A percentile compares a stretch with the other conserved stretches of the same genome.
Evolutionary conservation across 2,888 invertebrate genomes (phyloP).

Genomic region (Drosophila quasianomalipes): DNA sequence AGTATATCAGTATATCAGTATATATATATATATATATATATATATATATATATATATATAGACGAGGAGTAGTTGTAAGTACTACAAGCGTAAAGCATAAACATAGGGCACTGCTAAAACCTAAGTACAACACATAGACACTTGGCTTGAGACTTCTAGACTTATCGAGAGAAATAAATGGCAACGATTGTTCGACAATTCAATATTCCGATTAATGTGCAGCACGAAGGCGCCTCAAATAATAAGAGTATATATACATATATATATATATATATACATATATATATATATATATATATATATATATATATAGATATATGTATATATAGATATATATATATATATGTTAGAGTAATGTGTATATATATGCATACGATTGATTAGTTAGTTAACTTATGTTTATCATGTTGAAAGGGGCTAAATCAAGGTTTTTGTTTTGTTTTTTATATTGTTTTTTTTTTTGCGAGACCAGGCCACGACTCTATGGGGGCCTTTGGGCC

Average conservation of each 20-base stretch:
- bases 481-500: conserved; percentile 56
- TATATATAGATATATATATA: conserved; percentile 27
- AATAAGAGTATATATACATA: conserved; percentile 35
- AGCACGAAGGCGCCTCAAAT: conserved; percentile 62
- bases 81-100: conserved; percentile 49
- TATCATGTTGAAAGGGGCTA: conserved; percentile 32
- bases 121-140: conserved; percentile 77
- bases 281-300: conserved; percentile 22
- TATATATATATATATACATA: conserved; percentile 23
- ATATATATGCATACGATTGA: conserved; percentile 29
- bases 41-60: conserved; percentile 1
- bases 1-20: background rate
- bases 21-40: background rate
- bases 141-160: conserved; percentile 52
- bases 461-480: conserved; percentile 68
- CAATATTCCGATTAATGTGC: conserved; percentile 75
- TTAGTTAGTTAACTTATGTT: conserved; percentile 36
- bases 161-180: conserved; percentile 72
- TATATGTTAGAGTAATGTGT: conserved; percentile 19
- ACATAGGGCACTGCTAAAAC: conserved; percentile 66
- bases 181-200: conserved; percentile 85
- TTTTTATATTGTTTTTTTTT: conserved; percentile 18
- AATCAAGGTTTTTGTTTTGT: conserved; percentile 37
- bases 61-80: conserved; percentile 12
- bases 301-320: conserved; percentile 29